Base-by-base conservation (phyloP, 2,113 vertebrate species). In the Prietella phreatophila region DNA sequence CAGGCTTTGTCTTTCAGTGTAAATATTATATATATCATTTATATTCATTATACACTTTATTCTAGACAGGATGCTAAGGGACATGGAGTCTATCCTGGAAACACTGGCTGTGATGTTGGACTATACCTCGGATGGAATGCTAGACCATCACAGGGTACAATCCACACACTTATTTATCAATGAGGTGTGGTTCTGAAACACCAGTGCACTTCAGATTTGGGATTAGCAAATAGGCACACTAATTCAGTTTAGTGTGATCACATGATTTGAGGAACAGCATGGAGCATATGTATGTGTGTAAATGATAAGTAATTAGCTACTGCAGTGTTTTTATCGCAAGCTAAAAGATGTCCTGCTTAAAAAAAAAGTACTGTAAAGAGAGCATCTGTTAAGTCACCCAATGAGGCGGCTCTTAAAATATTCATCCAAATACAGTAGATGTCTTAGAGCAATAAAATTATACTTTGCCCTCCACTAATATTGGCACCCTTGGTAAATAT, bases 161-260 rank as follows among this genome's bases (percentile, higher is more conserved):
- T 27, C 22, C 19, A 25, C 9, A 75, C 20, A 25, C 20, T 10
- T 0, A 25, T 13, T 13, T 42, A n/a, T 47, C 42, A 78, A 11
- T 6, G 13, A 78, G 25, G 42, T 76, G 39, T 6, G 11, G 42
- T 27, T 76, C 14, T 76, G 39, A 27, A 5, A 6, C 25, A 13
- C 39, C 22, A n/a, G 75, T n/a, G 42, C 42, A 78, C 10, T 8
- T 73, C 19, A 14, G 65, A 33, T 14, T 5, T 13, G 10, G 73
- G 22, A 83, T 65, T 55, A 75, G 84, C 13, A 71, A 79, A 84
- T 76, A 84, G 78, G 79, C 69, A 75, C 42, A 56, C 55, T 88
- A 84, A 88, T 90, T 85, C 73, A 56, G 63, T 67, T 86, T 83
- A 71, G 73, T 65, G 55, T 73, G 73, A 56, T 85, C 83, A n/a